Conservation (phyloP, 2,797 vertebrate genomes). For the Labroides dimidiatus region DNA sequence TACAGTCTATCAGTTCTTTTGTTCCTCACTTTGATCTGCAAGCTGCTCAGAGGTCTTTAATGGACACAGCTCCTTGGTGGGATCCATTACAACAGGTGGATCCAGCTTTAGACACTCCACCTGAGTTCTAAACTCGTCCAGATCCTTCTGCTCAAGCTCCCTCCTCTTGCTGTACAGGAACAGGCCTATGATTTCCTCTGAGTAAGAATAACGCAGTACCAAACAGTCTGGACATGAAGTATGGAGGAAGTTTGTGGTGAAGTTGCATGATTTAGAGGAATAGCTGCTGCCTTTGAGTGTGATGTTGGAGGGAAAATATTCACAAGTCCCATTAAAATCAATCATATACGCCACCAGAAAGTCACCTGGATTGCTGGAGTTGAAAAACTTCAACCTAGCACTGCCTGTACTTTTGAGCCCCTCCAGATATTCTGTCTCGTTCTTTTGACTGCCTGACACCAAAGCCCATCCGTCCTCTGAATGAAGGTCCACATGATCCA, state of each 20-base stretch:
- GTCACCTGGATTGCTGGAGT: not conserved
- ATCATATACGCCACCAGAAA: not conserved
- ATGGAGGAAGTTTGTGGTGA: slow-evolving; percentile 16
- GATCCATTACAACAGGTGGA: no score
- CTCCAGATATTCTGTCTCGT: slow-evolving; percentile 21
- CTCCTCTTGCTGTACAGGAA: slow-evolving; percentile 48
- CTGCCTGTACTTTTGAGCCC: slow-evolving; percentile 34
- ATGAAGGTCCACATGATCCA: slow-evolving; percentile 4
- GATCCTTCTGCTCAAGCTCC: slow-evolving; percentile 9
- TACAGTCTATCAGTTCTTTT: not conserved
- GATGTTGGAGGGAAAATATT: slow-evolving; percentile 13
- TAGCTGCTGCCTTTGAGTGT: slow-evolving; percentile 32
- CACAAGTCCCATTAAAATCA: not conserved
- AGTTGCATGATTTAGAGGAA: slow-evolving; percentile 8
- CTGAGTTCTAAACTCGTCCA: slow-evolving; percentile 35
- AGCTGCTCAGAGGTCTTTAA: no score
- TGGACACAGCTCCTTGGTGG: not conserved
- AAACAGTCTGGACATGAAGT: slow-evolving; percentile 32
- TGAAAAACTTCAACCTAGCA: slow-evolving; percentile 3
- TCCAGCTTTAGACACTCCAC: slow-evolving; percentile 33
- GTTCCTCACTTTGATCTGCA: not conserved
- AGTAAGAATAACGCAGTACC: not conserved
- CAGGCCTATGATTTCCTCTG: fast-evolving
- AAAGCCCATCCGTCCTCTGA: slow-evolving; percentile 36
- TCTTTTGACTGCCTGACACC: slow-evolving; percentile 31